Percentiles rank a stretch among this genome's conserved stretches.
Conservation (phyloP, 2,113 vertebrate species). For the Chamaetylas fuelleborni region DNA sequence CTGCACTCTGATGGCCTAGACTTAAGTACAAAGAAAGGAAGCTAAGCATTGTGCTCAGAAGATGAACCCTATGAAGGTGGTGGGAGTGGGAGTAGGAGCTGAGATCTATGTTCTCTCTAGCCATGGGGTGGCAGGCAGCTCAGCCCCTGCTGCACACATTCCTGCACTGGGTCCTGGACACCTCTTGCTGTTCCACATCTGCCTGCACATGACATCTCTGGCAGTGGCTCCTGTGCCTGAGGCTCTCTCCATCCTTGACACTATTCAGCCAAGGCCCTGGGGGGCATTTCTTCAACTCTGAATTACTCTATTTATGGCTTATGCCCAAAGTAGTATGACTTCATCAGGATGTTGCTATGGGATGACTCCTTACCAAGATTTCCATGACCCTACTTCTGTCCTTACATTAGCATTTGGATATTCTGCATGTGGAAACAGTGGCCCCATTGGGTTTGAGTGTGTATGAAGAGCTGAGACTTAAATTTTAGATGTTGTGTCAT, state of each 20-base stretch:
- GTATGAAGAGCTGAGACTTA: not conserved
- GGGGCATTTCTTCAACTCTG: not conserved
- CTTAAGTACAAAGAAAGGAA: not conserved
- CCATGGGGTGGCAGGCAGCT: not conserved
- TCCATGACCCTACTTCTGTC: not conserved
- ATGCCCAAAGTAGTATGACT: not conserved
- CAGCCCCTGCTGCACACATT: not conserved
- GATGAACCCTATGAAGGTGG: not conserved
- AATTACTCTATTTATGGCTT: not conserved
- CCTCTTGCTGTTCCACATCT: accelerated
- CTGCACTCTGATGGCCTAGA: not conserved
- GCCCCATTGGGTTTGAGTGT: not conserved
- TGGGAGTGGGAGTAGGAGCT: not conserved
- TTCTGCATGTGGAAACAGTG: not conserved
- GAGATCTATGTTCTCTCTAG: not conserved
- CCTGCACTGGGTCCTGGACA: too few relatives aligned
- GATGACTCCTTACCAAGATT: not conserved
- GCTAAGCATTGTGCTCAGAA: not conserved
- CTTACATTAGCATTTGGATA: not conserved
- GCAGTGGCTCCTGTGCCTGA: not conserved
- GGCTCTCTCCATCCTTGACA: not conserved
- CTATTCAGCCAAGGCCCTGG: not conserved
- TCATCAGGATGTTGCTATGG: not conserved
- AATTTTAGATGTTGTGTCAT: not conserved
- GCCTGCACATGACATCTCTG: not conserved